Conservation (phyloP, 2,113 vertebrate species). For the Caranx melampygus region DNA sequence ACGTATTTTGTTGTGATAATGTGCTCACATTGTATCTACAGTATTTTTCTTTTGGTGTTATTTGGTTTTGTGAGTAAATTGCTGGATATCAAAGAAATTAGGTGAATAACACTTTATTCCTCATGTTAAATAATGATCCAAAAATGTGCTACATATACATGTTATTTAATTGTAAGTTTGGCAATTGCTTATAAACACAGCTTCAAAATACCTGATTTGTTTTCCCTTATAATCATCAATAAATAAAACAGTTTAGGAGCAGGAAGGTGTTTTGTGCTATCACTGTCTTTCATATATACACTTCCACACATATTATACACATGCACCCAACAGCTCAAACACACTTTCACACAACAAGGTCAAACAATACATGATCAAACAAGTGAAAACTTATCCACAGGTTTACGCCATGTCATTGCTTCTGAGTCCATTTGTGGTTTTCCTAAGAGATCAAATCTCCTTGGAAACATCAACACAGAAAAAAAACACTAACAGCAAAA, state of each 20-base stretch:
- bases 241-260: conserved; percentile 62
- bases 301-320: conserved; percentile 9
- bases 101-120: conserved; percentile 17
- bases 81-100: neutral
- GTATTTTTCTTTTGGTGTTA: conserved; percentile 6
- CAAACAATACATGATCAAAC: conserved; percentile 24
- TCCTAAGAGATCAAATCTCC: conserved; percentile 19
- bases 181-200: conserved; percentile 55
- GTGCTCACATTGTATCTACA: neutral
- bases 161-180: conserved; percentile 63
- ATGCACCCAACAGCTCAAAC: conserved; percentile 32
- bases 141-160: conserved; percentile 25
- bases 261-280: conserved; percentile 27
- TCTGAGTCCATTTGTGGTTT: conserved; percentile 44
- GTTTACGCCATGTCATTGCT: neutral
- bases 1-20: neutral
- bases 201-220: conserved; percentile 48
- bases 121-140: neutral
- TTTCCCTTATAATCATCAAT: conserved; percentile 55
- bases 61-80: neutral
- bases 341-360: conserved; percentile 46
- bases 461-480: conserved; percentile 24
- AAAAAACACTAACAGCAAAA: conserved; percentile 42
- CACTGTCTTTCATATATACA: conserved; percentile 3
- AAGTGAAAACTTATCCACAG: conserved; percentile 23